A percentile compares a stretch with the other conserved stretches of the same genome.
Conservation (phyloP, 1,140 invertebrate species). For the Sitobion miscanthi region DNA sequence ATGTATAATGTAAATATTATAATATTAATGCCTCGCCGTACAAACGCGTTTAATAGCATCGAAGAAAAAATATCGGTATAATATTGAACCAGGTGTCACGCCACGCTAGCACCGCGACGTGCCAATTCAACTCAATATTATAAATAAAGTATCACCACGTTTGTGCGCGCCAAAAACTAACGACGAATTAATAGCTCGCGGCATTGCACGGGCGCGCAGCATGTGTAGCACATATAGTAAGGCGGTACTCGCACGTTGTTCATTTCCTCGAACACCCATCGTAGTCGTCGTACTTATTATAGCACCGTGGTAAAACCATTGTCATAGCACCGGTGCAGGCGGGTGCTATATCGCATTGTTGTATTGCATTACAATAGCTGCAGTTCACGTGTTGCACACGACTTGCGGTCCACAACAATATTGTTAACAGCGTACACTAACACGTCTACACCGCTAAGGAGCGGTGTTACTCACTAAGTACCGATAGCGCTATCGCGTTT, state of each 20-base stretch:
- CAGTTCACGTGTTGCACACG: background rate
- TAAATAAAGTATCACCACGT: background rate
- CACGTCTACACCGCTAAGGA: background rate
- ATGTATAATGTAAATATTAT: background rate
- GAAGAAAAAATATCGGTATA: background rate
- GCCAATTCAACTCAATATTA: constrained; percentile 6
- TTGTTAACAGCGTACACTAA: background rate
- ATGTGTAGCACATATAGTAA: too few species aligned
- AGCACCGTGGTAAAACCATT: background rate
- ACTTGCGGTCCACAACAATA: background rate
- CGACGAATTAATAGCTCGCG: background rate
- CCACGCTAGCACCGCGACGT: background rate
- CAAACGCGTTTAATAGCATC: constrained; percentile 1
- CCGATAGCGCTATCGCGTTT: background rate
- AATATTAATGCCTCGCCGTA: background rate
- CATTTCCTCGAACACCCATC: background rate
- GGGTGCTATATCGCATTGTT: background rate
- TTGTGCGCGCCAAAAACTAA: constrained; percentile 16
- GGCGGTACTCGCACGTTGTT: background rate
- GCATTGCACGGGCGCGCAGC: background rate
- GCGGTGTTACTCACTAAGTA: background rate
- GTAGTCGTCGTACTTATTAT: too few species aligned
- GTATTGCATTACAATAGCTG: background rate
- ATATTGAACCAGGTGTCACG: background rate
- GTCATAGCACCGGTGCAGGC: background rate